Evolutionary conservation across 2,797 vertebrate species (phyloP).

Genomic region (Todus mexicanus): DNA sequence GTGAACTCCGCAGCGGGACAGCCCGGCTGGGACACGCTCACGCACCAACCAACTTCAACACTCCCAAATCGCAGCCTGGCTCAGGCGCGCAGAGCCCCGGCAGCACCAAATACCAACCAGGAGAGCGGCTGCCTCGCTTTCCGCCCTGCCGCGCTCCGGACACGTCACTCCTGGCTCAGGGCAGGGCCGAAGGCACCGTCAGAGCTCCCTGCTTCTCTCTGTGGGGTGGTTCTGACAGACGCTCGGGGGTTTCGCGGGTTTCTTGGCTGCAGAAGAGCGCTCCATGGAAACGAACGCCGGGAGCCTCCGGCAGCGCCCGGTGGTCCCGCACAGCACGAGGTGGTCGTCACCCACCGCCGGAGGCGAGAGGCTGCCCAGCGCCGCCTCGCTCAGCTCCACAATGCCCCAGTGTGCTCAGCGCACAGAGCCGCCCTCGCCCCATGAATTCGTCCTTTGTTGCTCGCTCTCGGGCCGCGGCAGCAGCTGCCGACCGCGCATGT

Average conservation of each 20-base stretch:
- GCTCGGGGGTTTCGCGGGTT: too few species aligned
- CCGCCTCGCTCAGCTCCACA: not conserved
- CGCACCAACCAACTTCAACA: too few species aligned
- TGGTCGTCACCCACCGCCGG: accelerated
- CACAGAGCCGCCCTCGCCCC: not conserved
- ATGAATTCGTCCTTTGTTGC: constrained; percentile 20
- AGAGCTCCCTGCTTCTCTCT: not conserved
- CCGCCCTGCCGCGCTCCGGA: too few species aligned
- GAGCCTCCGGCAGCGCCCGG: not conserved
- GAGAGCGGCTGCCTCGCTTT: not conserved
- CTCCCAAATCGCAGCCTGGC: not conserved
- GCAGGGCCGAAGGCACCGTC: not conserved
- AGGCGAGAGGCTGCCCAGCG: not conserved
- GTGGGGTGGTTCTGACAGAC: accelerated
- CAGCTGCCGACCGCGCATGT: not conserved
- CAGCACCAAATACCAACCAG: not conserved
- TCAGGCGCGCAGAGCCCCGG: not conserved
- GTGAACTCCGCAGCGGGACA: not conserved
- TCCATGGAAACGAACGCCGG: accelerated
- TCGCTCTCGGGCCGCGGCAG: not conserved
- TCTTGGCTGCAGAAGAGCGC: not conserved
- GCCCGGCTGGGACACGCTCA: not conserved
- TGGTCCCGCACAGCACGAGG: not conserved
- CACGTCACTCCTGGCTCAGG: not conserved
- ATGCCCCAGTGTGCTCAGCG: not conserved